These are phyloP conservation scores for Enteromius fasciolatus DNA, from an alignment of 2,797 vertebrate genomes.

Conservation along the genomic window DNA sequence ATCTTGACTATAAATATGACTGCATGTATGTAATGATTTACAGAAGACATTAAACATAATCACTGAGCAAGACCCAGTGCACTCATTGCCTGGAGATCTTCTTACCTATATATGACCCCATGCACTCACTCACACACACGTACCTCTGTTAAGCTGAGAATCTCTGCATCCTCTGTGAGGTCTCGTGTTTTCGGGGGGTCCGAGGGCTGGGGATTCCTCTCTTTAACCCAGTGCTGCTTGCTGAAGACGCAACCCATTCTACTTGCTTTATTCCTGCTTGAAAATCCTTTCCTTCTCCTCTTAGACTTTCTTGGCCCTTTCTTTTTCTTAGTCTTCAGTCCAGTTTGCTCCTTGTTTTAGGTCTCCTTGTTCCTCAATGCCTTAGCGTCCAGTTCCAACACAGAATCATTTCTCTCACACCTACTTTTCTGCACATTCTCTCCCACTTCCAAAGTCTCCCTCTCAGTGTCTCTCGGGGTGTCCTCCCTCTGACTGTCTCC, in stretches of 20 bases:
- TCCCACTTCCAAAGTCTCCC: slow-evolving; percentile 43
- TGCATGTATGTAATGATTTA: background rate
- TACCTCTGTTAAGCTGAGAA: slow-evolving; percentile 76
- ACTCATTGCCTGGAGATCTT: background rate
- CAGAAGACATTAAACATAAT: slow-evolving; percentile 7
- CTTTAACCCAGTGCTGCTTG: slow-evolving; percentile 57
- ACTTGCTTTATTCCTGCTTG: slow-evolving; percentile 27
- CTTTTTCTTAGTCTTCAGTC: slow-evolving; percentile 55
- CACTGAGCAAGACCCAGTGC: background rate
- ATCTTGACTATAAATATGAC: background rate
- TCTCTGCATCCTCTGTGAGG: slow-evolving; percentile 69
- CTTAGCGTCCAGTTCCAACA: slow-evolving; percentile 47
- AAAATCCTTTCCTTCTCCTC: slow-evolving; percentile 53
- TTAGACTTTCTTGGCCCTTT: slow-evolving; percentile 58
- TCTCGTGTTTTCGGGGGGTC: slow-evolving; percentile 64
- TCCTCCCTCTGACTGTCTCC: slow-evolving; percentile 63
- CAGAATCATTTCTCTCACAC: slow-evolving; percentile 35
- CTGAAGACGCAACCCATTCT: slow-evolving; percentile 80
- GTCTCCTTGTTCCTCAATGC: slow-evolving; percentile 53
- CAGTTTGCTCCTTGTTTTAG: slow-evolving; percentile 46
- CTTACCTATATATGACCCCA: slow-evolving; percentile 15
- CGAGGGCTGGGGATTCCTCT: slow-evolving; percentile 45
- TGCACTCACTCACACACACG: slow-evolving; percentile 39
- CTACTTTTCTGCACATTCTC: slow-evolving; percentile 35
- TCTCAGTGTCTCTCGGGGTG: slow-evolving; percentile 61